Evolutionary conservation across 1,140 invertebrate species (phyloP), one percentile per base, ranked within the genome.

Genomic region (Drosophila gunungcola): DNA sequence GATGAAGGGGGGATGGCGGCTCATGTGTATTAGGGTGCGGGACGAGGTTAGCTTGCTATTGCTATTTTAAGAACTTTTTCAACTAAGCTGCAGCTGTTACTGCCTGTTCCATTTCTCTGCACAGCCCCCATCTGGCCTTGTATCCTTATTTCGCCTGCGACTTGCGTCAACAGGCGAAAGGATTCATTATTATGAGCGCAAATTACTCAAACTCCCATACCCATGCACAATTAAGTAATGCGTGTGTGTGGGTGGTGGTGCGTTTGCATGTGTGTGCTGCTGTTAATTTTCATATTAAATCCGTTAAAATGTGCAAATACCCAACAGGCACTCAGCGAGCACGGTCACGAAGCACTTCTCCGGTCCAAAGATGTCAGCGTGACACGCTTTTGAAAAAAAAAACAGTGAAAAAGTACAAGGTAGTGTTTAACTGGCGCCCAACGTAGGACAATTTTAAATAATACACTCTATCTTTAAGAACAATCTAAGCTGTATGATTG

Each of bases 281-380:
- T 89, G 84, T 89, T 89, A 89, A 89, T 89, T 90, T 89, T 89
- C 84, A 89, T 89, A 89, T 89, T 89, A 89, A 89, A 89, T 89
- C 80, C 85, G 84, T 89, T 89, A 89, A 89, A 89, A 89, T 89
- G 85, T 80, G 77, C 76, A 89, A 89, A 89, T 78, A 84, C 80
- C 84, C 84, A 80, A 80, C 80, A 89, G 84, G 84, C 83, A 88
- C 76, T 86, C 69, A 38, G 38, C 34, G 42, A 60, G 65, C 61
- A 58, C 70, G 52, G 49, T 55, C 73, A 32, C 55, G 45, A 57
- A 32, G 34, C 56, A 51, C 32, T 45, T 48, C 27, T 27, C 25
- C 10, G 6, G n/a, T 2, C 36, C 34, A 57, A 74, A 29, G 56
- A 32, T 53, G 75, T 42, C 41, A 32, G 10, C 57, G 72, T 65